These are phyloP conservation scores for Cryptoprocta ferox DNA, from an alignment of 2,797 vertebrate genomes.

Conservation along the genomic window DNA sequence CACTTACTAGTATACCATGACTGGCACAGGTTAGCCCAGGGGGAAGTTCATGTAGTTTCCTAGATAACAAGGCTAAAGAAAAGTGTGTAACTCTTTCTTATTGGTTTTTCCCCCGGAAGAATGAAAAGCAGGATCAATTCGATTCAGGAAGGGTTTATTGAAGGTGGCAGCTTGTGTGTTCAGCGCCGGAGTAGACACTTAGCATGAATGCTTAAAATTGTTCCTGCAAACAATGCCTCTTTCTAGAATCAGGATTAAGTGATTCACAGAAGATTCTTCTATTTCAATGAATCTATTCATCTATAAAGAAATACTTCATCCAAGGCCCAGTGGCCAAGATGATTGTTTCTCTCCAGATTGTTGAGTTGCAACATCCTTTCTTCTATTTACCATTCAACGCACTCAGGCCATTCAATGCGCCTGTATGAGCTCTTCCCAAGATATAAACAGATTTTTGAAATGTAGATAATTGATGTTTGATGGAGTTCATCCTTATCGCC, in stretches of 20 bases:
- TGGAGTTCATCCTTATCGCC: neutral
- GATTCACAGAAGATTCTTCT: neutral
- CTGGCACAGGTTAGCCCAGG: neutral
- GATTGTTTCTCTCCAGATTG: constrained; percentile 7
- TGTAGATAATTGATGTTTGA: neutral
- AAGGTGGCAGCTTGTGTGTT: neutral
- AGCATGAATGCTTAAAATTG: neutral
- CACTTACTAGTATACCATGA: neutral
- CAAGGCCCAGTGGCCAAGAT: neutral
- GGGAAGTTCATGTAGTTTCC: neutral
- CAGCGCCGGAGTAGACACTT: neutral
- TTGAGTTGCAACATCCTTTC: neutral
- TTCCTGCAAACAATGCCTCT: neutral
- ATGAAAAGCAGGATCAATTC: neutral
- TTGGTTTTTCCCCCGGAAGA: neutral
- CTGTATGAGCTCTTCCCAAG: neutral
- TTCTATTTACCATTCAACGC: neutral
- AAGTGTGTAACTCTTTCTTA: neutral
- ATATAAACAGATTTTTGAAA: constrained; percentile 1
- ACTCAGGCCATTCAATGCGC: neutral
- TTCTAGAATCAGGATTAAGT: constrained; percentile 30
- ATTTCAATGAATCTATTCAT: constrained; percentile 16
- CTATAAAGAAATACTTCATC: neutral
- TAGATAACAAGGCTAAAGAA: neutral
- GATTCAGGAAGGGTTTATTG: neutral